Percentiles rank a stretch among this genome's conserved stretches.
phyloP scores from a whole-genome alignment of 92 coral and sea anemone genomes.

The Porites divaricata region DNA sequence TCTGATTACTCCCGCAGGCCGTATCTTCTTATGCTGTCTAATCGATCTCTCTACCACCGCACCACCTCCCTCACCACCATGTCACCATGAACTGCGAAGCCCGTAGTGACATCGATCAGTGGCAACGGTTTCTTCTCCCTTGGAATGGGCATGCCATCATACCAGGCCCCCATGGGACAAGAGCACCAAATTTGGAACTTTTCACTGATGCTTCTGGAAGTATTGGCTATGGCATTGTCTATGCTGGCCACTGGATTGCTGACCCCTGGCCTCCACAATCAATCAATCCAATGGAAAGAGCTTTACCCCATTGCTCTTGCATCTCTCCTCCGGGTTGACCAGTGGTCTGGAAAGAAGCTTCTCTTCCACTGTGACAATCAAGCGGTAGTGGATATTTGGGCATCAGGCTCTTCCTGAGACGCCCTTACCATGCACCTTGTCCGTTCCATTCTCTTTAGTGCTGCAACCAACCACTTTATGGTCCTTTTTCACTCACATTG shows the following conservation, averaged over 20 bases:
- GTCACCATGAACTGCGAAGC: background rate
- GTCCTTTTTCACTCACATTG: constrained; percentile 9
- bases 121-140: background rate
- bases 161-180: background rate
- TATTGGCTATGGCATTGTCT: background rate
- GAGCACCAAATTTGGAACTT: constrained; percentile 6
- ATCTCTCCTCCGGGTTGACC: constrained; percentile 18
- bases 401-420: constrained; percentile 25
- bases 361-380: constrained; percentile 14
- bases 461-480: background rate
- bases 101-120: background rate
- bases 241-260: background rate
- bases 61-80: constrained; percentile 12
- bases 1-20: constrained; percentile 25
- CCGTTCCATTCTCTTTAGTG: background rate
- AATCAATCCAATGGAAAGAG: constrained; percentile 13
- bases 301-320: constrained; percentile 35
- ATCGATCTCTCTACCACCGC: constrained; percentile 4
- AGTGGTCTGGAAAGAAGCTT: constrained; percentile 15
- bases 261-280: constrained; percentile 12
- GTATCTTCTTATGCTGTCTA: constrained; percentile 18
- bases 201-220: constrained; percentile 23
- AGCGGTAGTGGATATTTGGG: no score
- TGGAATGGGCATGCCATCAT: constrained; percentile 8
- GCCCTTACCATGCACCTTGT: constrained; percentile 36